Evolutionary conservation across 2,888 invertebrate genomes (phyloP).

Genomic region (Aphelenchoides bicaudatus): DNA sequence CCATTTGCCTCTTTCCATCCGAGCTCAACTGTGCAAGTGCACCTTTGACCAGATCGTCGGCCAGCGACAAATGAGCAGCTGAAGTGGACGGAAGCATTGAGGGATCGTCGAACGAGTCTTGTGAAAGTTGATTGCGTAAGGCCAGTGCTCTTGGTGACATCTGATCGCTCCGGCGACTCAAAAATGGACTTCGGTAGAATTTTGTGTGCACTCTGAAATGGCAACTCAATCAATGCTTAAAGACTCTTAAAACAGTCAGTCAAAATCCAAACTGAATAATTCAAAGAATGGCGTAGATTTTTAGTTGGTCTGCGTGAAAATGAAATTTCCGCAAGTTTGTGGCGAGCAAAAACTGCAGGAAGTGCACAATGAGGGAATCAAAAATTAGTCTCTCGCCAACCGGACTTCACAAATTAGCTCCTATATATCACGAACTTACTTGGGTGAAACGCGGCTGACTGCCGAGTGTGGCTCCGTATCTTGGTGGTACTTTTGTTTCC

Average conservation of each 20-base stretch:
- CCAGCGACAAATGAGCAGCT: neutral
- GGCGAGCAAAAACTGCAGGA: too few relatives aligned
- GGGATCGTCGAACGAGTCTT: constrained; percentile 20
- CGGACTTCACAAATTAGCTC: neutral
- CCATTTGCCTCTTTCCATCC: constrained; percentile 10
- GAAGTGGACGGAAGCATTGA: neutral
- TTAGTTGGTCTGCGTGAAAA: too few relatives aligned
- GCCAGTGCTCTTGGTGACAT: neutral
- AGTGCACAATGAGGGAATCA: constrained; percentile 6
- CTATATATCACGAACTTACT: constrained; percentile 40
- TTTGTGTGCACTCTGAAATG: constrained; percentile 65
- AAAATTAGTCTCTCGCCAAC: neutral
- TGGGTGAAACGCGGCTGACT: constrained; percentile 51
- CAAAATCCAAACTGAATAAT: neutral
- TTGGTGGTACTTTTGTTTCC: too few relatives aligned
- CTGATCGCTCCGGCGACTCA: constrained; percentile 17
- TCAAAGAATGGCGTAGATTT: neutral
- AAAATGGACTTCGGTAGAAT: constrained; percentile 64
- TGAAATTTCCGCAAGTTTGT: too few relatives aligned
- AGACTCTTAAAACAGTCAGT: neutral
- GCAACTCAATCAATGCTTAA: neutral
- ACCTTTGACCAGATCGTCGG: neutral
- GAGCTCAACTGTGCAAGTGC: constrained; percentile 7
- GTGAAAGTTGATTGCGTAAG: constrained; percentile 11
- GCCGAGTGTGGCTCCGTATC: constrained; percentile 41